Conservation (phyloP, 2,113 vertebrate genomes). For the Pygoscelis antarcticus region DNA sequence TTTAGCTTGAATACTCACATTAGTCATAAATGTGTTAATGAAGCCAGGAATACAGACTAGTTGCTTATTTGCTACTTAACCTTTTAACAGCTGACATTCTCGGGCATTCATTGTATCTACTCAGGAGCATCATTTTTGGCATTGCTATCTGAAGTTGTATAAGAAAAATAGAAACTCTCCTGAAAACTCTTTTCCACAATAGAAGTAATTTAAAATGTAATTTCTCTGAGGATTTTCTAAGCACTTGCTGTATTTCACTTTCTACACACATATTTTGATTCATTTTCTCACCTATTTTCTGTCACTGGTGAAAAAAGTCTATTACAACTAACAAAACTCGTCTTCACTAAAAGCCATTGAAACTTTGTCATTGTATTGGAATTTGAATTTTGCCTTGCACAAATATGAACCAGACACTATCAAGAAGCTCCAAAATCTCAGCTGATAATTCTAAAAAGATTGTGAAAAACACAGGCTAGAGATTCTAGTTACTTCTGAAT, state of each 20-base stretch:
- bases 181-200: neutral
- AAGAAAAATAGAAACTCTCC: neutral
- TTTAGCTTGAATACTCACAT: neutral
- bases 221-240: neutral
- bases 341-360: neutral
- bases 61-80: neutral
- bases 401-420: neutral
- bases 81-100: neutral
- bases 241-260: neutral
- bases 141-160: neutral
- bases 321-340: neutral
- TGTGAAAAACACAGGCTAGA: neutral
- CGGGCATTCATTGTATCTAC: neutral
- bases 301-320: neutral
- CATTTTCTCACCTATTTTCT: neutral
- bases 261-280: neutral
- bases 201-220: neutral
- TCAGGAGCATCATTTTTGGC: neutral
- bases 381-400: neutral
- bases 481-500: neutral
- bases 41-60: neutral
- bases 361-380: neutral
- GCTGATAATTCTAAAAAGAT: neutral
- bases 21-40: neutral
- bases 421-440: neutral